Evolutionary conservation across 64 coral and sea anemone genomes (phyloP).

Genomic region (Montipora foliosa): DNA sequence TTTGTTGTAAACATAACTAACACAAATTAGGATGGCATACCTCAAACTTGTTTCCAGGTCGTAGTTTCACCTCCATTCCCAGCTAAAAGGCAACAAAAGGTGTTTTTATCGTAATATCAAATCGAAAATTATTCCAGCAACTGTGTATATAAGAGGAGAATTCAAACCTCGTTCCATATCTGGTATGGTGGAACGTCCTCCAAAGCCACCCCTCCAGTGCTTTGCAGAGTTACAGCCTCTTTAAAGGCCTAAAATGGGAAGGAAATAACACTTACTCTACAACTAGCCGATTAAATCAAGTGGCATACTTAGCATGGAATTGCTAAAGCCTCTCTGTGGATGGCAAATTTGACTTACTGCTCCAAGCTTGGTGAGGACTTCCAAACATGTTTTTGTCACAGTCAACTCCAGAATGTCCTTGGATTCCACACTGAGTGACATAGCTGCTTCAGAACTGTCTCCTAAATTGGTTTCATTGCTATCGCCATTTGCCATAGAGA

Average conservation of each 20-base stretch:
- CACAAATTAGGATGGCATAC: neutral
- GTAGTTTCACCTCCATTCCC: conserved; percentile 46
- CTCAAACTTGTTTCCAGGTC: conserved; percentile 52
- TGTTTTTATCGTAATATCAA: neutral
- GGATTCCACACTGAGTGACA: conserved; percentile 79
- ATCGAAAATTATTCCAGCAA: neutral
- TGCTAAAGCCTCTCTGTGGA: no score
- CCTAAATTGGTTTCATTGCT: conserved; percentile 38
- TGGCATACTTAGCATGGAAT: no score
- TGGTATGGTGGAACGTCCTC: conserved; percentile 79
- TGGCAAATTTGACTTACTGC: conserved; percentile 59
- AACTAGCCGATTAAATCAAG: no score
- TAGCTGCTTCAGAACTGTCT: conserved; percentile 80
- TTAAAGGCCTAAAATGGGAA: conserved; percentile 69
- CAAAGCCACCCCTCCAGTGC: conserved; percentile 55
- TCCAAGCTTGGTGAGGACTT: conserved; percentile 91
- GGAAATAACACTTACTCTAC: neutral
- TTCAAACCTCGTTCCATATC: conserved; percentile 90
- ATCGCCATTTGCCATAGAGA: conserved; percentile 18
- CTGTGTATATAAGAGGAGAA: neutral
- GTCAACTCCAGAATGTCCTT: conserved; percentile 87
- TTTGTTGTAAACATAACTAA: neutral
- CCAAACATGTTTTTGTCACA: conserved; percentile 89
- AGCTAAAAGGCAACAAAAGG: conserved; percentile 5
- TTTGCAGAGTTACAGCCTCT: conserved; percentile 85